Evolutionary conservation across 2,113 vertebrate species (phyloP).

Genomic region (Colius striatus): DNA sequence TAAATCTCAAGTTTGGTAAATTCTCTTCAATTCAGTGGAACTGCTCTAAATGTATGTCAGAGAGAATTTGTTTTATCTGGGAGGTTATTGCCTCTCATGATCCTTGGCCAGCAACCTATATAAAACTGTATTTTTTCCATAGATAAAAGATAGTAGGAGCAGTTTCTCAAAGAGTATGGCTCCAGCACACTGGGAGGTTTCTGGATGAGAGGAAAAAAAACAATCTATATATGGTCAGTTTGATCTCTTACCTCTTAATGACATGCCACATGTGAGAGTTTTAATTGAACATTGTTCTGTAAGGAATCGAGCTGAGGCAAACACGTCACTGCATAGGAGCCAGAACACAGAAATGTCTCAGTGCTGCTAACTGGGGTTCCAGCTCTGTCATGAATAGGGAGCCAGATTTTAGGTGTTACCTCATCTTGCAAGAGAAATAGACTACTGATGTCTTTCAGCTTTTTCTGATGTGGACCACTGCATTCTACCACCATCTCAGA

Average conservation of each 20-base stretch:
- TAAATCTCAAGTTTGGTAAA: background rate
- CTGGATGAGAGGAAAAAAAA: background rate
- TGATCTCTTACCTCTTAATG: background rate
- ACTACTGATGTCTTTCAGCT: background rate
- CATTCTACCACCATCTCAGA: background rate
- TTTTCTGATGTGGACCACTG: background rate
- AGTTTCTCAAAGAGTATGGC: background rate
- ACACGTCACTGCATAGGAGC: background rate
- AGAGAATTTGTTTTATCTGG: background rate
- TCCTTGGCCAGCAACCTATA: background rate
- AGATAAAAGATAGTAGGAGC: background rate
- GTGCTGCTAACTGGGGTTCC: background rate
- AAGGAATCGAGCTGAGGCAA: background rate
- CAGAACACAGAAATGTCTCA: background rate
- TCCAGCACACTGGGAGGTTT: background rate
- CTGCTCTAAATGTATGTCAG: background rate
- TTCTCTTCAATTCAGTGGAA: background rate
- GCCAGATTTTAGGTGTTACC: background rate
- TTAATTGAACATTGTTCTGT: background rate
- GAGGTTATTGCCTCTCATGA: background rate
- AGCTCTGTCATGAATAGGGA: background rate
- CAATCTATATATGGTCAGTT: background rate
- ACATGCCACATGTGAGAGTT: background rate
- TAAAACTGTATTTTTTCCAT: background rate
- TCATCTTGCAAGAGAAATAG: slow-evolving; percentile 8